A percentile compares a stretch with the other conserved stretches of the same genome.
Evolutionary conservation across 1,140 invertebrate genomes (phyloP).

Genomic region (Plectrocnemia conspersa): DNA sequence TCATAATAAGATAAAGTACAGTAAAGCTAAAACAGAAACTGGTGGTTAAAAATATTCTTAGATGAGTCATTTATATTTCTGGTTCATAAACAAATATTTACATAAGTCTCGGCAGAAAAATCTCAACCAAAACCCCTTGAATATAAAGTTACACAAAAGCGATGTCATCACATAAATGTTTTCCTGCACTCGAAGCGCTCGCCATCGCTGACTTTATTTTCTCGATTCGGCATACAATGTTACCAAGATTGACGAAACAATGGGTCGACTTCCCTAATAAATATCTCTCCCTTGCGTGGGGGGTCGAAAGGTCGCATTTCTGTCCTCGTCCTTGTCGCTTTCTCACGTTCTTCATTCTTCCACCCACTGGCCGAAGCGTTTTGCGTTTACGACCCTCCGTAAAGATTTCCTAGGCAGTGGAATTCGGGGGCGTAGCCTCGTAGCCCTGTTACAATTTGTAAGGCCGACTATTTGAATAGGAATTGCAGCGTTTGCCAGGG

Average conservation of each 20-base stretch:
- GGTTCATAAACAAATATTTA: no score
- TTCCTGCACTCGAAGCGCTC: neutral
- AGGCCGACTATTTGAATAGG: constrained; percentile 1
- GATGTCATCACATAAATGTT: no score
- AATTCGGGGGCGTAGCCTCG: neutral
- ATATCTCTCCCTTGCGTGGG: no score
- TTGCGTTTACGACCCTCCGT: constrained; percentile 1
- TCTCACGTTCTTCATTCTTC: neutral
- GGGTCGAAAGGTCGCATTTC: constrained; percentile 1
- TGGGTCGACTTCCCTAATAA: neutral
- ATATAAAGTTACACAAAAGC: no score
- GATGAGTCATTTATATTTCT: no score
- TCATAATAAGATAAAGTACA: no score
- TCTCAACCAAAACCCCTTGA: no score
- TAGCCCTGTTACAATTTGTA: neutral
- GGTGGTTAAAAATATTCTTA: no score
- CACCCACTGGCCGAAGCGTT: neutral
- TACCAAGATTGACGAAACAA: neutral
- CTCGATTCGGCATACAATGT: neutral
- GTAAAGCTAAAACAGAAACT: no score
- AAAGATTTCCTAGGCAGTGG: neutral
- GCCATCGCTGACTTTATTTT: no score
- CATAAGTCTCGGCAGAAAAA: no score
- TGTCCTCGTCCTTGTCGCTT: no score
- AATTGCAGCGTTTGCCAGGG: neutral